Percentiles rank a stretch among this genome's conserved stretches.
phyloP scores from a whole-genome alignment of 2,113 vertebrate genomes.

The Carettochelys insculpta region DNA sequence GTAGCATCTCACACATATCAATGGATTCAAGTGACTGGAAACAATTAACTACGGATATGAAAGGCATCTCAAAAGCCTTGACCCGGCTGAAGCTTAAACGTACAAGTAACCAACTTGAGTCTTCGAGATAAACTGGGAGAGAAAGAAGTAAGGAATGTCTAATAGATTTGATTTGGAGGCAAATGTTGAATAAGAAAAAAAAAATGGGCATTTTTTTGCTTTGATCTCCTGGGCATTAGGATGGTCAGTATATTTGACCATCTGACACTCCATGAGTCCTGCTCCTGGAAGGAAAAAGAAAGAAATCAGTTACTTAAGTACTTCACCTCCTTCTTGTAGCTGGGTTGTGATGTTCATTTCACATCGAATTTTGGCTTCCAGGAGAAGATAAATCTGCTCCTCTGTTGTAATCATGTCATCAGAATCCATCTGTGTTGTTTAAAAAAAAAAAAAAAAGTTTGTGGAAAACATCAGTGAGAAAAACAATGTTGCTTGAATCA shows the following conservation, averaged over 20 bases:
- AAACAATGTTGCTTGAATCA: not conserved
- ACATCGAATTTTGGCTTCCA: slow-evolving; percentile 85
- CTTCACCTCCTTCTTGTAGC: slow-evolving; percentile 72
- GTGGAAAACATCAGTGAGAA: not conserved
- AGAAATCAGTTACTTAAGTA: not conserved
- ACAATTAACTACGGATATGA: not conserved
- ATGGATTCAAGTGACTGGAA: not conserved
- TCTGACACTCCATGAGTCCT: not conserved
- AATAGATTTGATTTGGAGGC: not conserved
- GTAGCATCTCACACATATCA: not conserved
- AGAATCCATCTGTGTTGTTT: slow-evolving; percentile 76
- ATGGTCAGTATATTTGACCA: not conserved
- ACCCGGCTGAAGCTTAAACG: not conserved
- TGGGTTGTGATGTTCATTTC: slow-evolving; percentile 82
- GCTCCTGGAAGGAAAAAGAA: not conserved
- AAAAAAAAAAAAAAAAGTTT: not conserved
- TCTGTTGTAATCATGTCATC: slow-evolving; percentile 84
- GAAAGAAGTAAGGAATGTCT: not conserved
- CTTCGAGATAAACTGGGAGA: not conserved
- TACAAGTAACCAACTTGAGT: not conserved
- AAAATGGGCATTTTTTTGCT: not conserved
- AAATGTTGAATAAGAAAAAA: not conserved
- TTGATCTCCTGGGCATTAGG: not conserved
- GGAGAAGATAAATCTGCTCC: slow-evolving; percentile 88
- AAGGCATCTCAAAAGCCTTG: not conserved